A percentile compares a stretch with the other conserved stretches of the same genome.
phyloP scores from a whole-genome alignment of 2,888 invertebrate species.

The Ceriagrion tenellum region DNA sequence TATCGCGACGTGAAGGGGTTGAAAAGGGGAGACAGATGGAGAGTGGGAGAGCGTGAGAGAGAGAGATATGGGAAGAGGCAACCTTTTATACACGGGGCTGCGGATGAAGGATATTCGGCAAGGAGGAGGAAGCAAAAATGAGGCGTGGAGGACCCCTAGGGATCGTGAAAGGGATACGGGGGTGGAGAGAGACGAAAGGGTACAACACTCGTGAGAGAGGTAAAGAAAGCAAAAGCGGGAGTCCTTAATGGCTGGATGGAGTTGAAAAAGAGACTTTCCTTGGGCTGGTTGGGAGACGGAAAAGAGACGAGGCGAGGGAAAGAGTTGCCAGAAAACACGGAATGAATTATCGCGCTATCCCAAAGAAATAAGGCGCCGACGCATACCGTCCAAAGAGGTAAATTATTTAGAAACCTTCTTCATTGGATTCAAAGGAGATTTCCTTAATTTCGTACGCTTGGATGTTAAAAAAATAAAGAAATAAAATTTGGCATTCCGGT shows the following conservation, averaged over 20 bases:
- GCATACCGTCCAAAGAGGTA: neutral
- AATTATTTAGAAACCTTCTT: neutral
- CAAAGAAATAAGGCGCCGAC: slow-evolving; percentile 12
- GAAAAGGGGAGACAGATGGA: neutral
- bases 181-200: neutral
- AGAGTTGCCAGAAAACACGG: neutral
- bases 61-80: neutral
- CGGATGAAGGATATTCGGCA: neutral
- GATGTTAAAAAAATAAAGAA: neutral
- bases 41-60: neutral
- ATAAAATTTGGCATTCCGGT: neutral
- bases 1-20: neutral
- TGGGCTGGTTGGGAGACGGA: neutral
- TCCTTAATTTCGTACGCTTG: neutral
- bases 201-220: neutral
- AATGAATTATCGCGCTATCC: slow-evolving; percentile 6
- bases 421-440: neutral
- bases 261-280: neutral
- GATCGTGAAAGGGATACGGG: neutral
- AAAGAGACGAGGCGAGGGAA: neutral
- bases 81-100: neutral
- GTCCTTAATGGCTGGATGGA: neutral
- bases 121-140: neutral
- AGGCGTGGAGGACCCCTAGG: neutral
- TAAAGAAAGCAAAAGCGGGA: neutral